Evolutionary conservation across 2,888 invertebrate genomes (phyloP).

Genomic region (Ormia ochracea): DNA sequence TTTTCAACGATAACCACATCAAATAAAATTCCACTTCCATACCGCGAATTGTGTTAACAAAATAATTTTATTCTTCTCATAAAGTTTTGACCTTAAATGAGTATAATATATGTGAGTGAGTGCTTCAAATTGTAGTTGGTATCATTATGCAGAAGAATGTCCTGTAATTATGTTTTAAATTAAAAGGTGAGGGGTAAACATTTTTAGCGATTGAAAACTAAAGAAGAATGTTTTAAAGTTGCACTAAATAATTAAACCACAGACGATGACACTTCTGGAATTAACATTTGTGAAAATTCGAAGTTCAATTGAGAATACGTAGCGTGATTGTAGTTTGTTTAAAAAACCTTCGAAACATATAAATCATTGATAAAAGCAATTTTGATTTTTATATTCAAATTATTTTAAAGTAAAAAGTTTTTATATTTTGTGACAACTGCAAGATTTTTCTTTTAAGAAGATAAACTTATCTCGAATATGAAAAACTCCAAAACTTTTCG

Average conservation of each 20-base stretch:
- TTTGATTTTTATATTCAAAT: too few species aligned
- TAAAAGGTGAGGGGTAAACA: slow-evolving; percentile 34
- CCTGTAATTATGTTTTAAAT: slow-evolving; percentile 1
- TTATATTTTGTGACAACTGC: too few species aligned
- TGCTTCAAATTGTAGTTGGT: not conserved
- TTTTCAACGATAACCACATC: not conserved
- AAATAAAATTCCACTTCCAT: not conserved
- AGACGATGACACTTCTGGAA: too few species aligned
- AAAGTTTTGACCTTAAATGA: not conserved
- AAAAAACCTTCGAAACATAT: not conserved
- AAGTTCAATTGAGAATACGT: too few species aligned
- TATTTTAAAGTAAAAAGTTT: too few species aligned
- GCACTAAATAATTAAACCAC: not conserved
- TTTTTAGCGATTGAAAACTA: not conserved
- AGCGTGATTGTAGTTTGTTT: too few species aligned
- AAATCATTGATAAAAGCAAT: not conserved
- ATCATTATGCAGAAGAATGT: not conserved
- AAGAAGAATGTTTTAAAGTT: not conserved
- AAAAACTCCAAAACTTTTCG: too few species aligned
- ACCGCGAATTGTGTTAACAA: not conserved
- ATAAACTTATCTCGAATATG: too few species aligned
- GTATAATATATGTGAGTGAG: not conserved
- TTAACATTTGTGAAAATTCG: too few species aligned
- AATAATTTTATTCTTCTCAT: not conserved
- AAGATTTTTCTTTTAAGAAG: too few species aligned